Evolutionary conservation across 2,113 vertebrate genomes (phyloP).

Genomic region (Campylomormyrus tamandua): DNA sequence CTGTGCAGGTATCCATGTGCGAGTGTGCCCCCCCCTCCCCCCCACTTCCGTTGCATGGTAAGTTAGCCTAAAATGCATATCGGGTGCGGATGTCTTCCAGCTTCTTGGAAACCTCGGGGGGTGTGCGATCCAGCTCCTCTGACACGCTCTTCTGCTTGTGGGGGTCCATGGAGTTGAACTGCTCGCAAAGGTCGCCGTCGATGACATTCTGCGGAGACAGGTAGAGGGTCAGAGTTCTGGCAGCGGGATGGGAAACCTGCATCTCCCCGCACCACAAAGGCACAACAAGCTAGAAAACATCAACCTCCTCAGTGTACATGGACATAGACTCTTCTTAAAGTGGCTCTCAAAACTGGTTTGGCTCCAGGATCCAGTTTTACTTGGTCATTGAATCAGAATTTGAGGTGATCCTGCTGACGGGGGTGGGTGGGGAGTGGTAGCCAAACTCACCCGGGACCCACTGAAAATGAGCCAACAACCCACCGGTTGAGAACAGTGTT

Average conservation of each 20-base stretch:
- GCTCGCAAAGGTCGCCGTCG: conserved; percentile 95
- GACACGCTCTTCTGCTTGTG: conserved; percentile 97
- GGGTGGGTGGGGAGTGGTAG: neutral
- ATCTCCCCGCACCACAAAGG: neutral
- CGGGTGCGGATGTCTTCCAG: conserved; percentile 96
- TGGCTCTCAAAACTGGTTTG: neutral
- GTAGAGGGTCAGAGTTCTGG: neutral
- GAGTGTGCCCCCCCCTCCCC: neutral
- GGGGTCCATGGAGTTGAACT: conserved; percentile 99
- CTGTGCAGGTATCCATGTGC: neutral
- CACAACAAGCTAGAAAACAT: neutral
- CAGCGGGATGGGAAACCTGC: neutral
- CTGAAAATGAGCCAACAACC: neutral
- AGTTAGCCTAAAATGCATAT: conserved; percentile 79
- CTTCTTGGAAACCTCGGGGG: conserved; percentile 95
- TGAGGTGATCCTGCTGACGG: neutral
- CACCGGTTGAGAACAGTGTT: neutral
- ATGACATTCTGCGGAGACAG: conserved; percentile 80
- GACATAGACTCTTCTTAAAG: neutral
- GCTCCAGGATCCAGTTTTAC: neutral
- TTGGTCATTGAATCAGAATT: neutral
- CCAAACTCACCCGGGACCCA: neutral
- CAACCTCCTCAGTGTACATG: neutral
- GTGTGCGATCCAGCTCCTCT: conserved; percentile 89
- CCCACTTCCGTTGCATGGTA: no score